Evolutionary conservation across 2,113 vertebrate species (phyloP), one percentile per base, ranked within the genome.

Genomic region (Channa maculata): DNA sequence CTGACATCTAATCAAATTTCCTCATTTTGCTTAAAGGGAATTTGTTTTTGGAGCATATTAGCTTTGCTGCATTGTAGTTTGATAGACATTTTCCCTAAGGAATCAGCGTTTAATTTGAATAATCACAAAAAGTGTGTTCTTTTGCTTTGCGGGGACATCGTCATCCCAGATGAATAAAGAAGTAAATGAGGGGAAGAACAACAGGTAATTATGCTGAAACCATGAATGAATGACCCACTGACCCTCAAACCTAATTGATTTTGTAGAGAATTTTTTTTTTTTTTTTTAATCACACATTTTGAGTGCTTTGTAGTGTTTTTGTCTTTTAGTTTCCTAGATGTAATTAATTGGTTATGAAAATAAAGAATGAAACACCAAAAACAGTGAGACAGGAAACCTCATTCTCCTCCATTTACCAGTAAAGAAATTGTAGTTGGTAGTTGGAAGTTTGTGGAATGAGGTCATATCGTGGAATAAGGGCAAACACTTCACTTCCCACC

Each of bases 151-250:
- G 69, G 87, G 84, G 89, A 91, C 89, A 80, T 82, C 51, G 4
- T 72, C 62, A 91, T 94, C 94, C 92, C 93, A 78, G 78, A 90
- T 92, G 94, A 92, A 89, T 91, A 89, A 84, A 93, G 87, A 90
- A 92, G 93, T 92, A 94, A 95, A 94, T 94, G 89, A 86, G 79
- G 54, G 67, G 68, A 84, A 86, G 89, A 84, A 93, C 93, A 94
- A 93, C 93, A 94, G 93, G 93, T 95, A 94, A 94, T 95, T 94
- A 94, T 90, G 90, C 88, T 91, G 85, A 92, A 92, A 83, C 88
- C 81, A 78, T 86, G 91, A 94, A 93, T 91, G 85, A 93, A 92
- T 92, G 90, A 94, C 85, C 92, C 70, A 75, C 83, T 93, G 92
- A 90, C 91, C 91, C 88, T 83, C 61, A 73, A 69, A 85, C 84